Conservation (phyloP, 2,113 vertebrate species). For the Silurus glanis region DNA sequence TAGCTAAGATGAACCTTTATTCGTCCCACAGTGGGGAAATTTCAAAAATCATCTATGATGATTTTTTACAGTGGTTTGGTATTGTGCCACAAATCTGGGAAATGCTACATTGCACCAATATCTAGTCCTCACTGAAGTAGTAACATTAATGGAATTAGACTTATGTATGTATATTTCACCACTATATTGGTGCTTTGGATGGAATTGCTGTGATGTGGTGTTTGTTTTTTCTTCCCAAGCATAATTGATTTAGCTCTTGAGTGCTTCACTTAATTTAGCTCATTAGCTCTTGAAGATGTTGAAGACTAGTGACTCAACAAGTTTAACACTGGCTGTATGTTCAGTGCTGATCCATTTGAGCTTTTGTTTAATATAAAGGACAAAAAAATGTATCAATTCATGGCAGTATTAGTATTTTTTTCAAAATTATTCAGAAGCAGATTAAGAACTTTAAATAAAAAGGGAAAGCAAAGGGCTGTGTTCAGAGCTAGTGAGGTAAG, state of each 20-base stretch:
- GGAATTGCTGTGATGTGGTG: neutral
- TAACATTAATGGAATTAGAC: neutral
- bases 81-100: neutral
- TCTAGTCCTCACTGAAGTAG: neutral
- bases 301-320: neutral
- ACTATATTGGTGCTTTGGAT: neutral
- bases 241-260: neutral
- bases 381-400: neutral
- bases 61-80: neutral
- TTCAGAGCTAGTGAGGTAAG: no score
- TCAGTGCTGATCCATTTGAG: neutral
- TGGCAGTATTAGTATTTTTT: neutral
- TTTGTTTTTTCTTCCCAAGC: neutral
- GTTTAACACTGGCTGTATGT: neutral
- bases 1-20: no score
- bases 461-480: no score
- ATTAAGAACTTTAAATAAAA: no score
- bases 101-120: neutral
- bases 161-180: neutral
- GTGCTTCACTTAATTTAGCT: no score
- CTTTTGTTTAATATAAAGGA: neutral
- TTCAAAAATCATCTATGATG: no score
- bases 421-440: neutral
- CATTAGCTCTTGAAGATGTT: neutral
- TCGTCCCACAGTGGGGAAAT: no score